Percentiles rank a stretch among this genome's conserved stretches.
Conservation (phyloP, 2,797 vertebrate species). For the Enteromius fasciolatus region DNA sequence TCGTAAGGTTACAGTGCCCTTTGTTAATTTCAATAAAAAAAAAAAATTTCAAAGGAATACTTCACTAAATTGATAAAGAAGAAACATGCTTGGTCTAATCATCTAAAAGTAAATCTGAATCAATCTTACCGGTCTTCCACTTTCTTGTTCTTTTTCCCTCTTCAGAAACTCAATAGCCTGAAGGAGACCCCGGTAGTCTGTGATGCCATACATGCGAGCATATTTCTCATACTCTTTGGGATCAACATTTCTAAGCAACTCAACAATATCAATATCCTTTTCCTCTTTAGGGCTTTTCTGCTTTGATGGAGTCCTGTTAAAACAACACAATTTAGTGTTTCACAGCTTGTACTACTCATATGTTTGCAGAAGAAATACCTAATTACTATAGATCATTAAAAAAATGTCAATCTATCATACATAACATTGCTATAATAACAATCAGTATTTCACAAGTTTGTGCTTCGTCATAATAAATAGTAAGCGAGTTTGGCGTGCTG, state of each 20-base stretch:
- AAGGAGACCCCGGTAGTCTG: constrained; percentile 95
- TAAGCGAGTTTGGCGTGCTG: too few species aligned
- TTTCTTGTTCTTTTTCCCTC: constrained; percentile 88
- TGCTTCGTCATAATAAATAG: too few species aligned
- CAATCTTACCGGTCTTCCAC: constrained; percentile 84
- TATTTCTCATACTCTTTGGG: constrained; percentile 99
- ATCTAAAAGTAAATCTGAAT: not conserved
- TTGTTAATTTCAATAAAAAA: not conserved
- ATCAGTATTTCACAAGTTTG: not conserved
- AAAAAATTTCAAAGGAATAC: not conserved
- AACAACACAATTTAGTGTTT: constrained; percentile 28
- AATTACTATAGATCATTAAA: not conserved
- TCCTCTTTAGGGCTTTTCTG: constrained; percentile 91
- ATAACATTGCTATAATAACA: not conserved
- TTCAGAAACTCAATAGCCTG: constrained; percentile 96
- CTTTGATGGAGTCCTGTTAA: constrained; percentile 87
- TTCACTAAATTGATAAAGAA: not conserved
- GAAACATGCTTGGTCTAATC: not conserved
- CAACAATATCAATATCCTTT: constrained; percentile 93
- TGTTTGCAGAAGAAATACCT: not conserved
- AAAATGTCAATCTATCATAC: not conserved
- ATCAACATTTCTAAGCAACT: constrained; percentile 96
- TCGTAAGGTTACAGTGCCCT: not conserved
- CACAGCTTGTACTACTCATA: not conserved
- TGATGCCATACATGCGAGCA: constrained; percentile 97